Conservation (phyloP, 2,888 invertebrate species). For the Gnatocerus cornutus region DNA sequence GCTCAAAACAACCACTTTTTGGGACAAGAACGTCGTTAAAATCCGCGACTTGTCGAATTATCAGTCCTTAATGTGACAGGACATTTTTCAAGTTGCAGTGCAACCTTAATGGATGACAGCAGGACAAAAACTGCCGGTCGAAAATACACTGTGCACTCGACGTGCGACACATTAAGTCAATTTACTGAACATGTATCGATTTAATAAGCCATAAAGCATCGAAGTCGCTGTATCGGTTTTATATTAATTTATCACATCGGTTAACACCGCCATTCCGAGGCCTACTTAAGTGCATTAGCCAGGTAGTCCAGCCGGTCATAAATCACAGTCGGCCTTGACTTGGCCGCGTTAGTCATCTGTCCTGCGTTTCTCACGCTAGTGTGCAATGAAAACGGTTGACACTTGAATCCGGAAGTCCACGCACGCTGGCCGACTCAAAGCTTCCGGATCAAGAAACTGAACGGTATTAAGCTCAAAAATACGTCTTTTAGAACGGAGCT, state of each 20-base stretch:
- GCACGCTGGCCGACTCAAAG: conserved; percentile 12
- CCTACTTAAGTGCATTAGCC: conserved; percentile 54
- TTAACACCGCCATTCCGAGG: conserved; percentile 43
- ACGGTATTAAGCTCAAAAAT: not conserved
- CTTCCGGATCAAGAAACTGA: no score
- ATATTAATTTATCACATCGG: conserved; percentile 52
- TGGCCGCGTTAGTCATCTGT: conserved; percentile 60
- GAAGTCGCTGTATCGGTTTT: conserved; percentile 35
- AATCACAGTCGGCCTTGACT: conserved; percentile 62
- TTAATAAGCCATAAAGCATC: conserved; percentile 57
- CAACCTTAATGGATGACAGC: conserved; percentile 19
- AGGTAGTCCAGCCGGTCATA: conserved; percentile 54
- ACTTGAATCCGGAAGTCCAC: conserved; percentile 39
- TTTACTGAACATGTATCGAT: conserved; percentile 57
- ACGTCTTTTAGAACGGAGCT: not conserved
- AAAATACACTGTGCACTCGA: conserved; percentile 35
- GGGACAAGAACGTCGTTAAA: conserved; percentile 6
- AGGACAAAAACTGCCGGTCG: conserved; percentile 16
- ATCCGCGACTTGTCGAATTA: conserved; percentile 9
- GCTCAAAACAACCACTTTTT: not conserved
- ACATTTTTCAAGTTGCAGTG: conserved; percentile 38
- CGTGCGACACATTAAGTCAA: conserved; percentile 58
- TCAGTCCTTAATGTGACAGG: conserved; percentile 33
- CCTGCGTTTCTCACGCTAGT: conserved; percentile 51
- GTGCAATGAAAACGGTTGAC: conserved; percentile 37